Conservation (phyloP, 2,797 vertebrate species). For the Sebastes kiyomatsui region DNA sequence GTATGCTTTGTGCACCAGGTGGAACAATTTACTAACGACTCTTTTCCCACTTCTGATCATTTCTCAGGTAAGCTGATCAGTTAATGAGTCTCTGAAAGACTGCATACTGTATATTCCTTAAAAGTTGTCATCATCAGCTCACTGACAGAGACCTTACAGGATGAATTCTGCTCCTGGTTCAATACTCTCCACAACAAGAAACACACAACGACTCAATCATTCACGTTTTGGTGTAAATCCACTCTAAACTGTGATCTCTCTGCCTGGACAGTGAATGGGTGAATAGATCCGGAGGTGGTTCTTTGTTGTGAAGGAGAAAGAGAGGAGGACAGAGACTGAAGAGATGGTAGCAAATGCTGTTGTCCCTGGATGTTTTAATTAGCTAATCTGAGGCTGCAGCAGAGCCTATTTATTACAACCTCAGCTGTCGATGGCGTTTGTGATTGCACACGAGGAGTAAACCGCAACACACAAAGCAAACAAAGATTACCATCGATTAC, state of each 20-base stretch:
- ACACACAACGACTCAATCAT: background rate
- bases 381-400: conserved; percentile 23
- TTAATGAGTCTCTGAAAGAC: background rate
- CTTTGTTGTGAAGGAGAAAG: conserved; percentile 16
- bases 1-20: background rate
- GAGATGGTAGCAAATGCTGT: background rate
- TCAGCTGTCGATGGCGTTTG: conserved; percentile 7
- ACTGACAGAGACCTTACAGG: background rate
- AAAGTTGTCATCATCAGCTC: background rate
- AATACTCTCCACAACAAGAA: background rate
- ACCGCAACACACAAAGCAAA: background rate
- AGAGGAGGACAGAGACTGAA: background rate
- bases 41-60: background rate
- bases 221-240: background rate
- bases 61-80: background rate
- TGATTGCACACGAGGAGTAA: background rate
- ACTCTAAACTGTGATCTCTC: background rate
- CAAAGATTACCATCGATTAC: background rate
- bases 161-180: background rate
- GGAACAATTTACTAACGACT: background rate
- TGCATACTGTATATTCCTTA: background rate
- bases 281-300: background rate
- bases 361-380: conserved; percentile 40
- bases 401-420: conserved; percentile 33
- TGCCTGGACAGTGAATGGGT: background rate